Percentiles rank a stretch among this genome's conserved stretches.
Conservation (phyloP, 2,797 vertebrate genomes). For the Adrianichthys oophorus region DNA sequence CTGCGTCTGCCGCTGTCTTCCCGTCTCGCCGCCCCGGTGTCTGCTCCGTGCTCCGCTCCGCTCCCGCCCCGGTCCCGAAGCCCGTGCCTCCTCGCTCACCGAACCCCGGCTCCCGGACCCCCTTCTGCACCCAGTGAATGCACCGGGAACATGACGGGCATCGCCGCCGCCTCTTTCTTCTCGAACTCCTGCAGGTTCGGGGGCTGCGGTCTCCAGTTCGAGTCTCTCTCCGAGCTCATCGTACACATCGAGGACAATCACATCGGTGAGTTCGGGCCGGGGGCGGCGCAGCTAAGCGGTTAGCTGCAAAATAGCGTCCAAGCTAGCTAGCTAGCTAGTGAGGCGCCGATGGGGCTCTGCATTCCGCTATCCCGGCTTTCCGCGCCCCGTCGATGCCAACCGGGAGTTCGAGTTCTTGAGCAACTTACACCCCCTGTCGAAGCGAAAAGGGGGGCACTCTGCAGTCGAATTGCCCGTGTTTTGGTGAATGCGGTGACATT, state of each 20-base stretch:
- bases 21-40: conserved; percentile 61
- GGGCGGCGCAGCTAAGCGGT: conserved; percentile 43
- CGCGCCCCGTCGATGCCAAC: conserved; percentile 18
- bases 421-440: not conserved
- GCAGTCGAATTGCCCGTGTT: not conserved
- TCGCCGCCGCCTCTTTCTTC: conserved; percentile 98
- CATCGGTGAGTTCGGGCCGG: conserved; percentile 85
- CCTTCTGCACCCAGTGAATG: conserved; percentile 76
- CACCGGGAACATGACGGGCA: conserved; percentile 80
- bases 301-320: conserved; percentile 20
- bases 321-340: conserved; percentile 60
- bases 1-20: conserved; percentile 80
- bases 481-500: not conserved
- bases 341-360: conserved; percentile 4
- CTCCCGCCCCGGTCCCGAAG: conserved; percentile 57
- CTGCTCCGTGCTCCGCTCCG: conserved; percentile 67
- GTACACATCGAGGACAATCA: conserved; percentile 98
- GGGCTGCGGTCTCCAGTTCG: conserved; percentile 95
- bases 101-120: conserved; percentile 59
- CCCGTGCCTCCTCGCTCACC: conserved; percentile 74
- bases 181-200: conserved; percentile 96
- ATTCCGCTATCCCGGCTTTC: conserved; percentile 15
- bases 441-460: not conserved
- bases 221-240: conserved; percentile 93
- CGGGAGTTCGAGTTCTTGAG: not conserved